Evolutionary conservation across 2,888 invertebrate species (phyloP), one percentile per base, ranked within the genome.

Genomic region (Ichneumoninae sp.): DNA sequence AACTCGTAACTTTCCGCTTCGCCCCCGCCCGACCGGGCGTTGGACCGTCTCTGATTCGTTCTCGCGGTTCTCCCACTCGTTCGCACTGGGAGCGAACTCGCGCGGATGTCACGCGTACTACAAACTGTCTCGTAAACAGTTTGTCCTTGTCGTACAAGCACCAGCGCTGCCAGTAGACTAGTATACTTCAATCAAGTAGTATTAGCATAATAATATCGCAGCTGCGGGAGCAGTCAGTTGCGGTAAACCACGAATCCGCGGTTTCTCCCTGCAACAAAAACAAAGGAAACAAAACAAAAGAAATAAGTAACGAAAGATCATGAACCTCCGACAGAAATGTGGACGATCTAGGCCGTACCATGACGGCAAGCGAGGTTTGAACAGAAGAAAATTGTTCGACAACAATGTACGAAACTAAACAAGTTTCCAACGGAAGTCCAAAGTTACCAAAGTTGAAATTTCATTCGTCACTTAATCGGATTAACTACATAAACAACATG

Each of bases 141-240:
- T 75, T 62, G 54, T 80, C 60, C 60, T 80, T 74, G 69, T 75
- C 66, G 52, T 5, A 13, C 60, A 44, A 40, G 8, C 40, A 62
- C 62, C 7, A 50, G 62, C n/a, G n/a, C 68, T 30, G n/a, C 30
- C 69, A 75, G 75, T 74, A 75, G 68, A 74, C 60, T 69, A 80
- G 80, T 62, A 75, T 40, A 75, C 80, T 75, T 69, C 40, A 22
- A 62, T 75, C 75, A 33, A 57, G 60, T 75, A 62, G 68, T 36
- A 75, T 22, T 69, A 60, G 75, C 30, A 47, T 30, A 47, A 62
- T 33, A 70, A 62, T 50, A 74, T 33, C 50, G 50, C 60, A 74
- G 19, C 62, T 47, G 74, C 33, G 47, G 50, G 60, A 50, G 62
- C 62, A 62, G 33, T 54, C 30, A n/a, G 44, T 47, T 65, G 60